Evolutionary conservation across 2,888 invertebrate species (phyloP), one percentile per base, ranked within the genome.

Genomic region (Lasius platythorax): DNA sequence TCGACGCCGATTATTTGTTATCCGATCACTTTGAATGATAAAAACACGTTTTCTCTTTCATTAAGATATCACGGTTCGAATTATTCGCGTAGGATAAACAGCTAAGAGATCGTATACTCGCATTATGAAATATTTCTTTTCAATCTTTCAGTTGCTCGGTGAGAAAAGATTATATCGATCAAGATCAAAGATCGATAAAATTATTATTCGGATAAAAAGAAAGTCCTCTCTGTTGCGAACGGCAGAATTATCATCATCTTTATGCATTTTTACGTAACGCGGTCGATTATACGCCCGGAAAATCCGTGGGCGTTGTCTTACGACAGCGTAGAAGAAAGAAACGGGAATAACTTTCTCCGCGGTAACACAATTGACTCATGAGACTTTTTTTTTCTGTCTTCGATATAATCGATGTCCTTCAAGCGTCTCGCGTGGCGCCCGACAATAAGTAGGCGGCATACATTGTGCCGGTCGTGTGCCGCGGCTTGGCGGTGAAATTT

Each of bases 401-500:
- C 67, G 81, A 82, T 58, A 68, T 84, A 87, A 89, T 89, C 88
- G 87, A 83, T 89, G 85, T 82, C 82, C 73, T 79, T 85, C 87
- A 78, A 58, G 70, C 78, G 82, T 84, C n/a, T 53, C 53, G 53
- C 64, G 68, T 78, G 76, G 70, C 76, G 64, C 64, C 56, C 73
- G 78, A 50, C 75, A 79, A 67, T 75, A 61, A 82, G 53, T 73
- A 63, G 50, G 18, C 43, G 40, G 50, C 12, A 53, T 76, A 46
- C 11, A 78, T 66, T 58, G 56, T 64, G 56, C 37, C 56, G 50
- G 82, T 74, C 82, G 88, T 73, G 83, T 74, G 81, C 76, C 76
- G 73, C 72, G 61, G 33, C 40, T 6, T 15, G 79, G 84, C 83
- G 90, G 90, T 90, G 89, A 89, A 89, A 89, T 89, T 89, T 87